Base-by-base conservation (phyloP, 2,888 invertebrate genomes). In the Therioaphis trifolii region DNA sequence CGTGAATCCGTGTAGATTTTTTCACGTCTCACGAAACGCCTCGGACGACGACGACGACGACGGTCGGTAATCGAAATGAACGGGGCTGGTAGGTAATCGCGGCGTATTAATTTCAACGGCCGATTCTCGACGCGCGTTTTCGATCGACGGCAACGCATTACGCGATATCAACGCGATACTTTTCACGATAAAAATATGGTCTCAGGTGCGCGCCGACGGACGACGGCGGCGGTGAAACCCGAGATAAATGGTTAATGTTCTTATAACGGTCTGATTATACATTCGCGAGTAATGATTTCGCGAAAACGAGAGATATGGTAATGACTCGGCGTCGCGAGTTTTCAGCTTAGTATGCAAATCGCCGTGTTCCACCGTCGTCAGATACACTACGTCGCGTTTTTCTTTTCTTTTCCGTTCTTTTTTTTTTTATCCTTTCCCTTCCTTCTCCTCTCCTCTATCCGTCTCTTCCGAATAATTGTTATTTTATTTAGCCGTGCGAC, bases 271-370 rank as follows among this genome's bases (percentile, higher is more conserved):
- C 55, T 55, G 18, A 55, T 55, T 55, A 55, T 21, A 55, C 21
- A n/a, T n/a, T n/a, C n/a, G n/a, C 55, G 55, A 21, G 55, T 55
- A 55, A 55, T 55, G 55, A 55, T 55, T 55, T 55, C 21, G 55
- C 55, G 55, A 55, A 18, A 55, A 55, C 55, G 55, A 55, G 21
- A n/a, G 21, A 55, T 55, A 55, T 55, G 55, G 55, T 55, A 55
- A 55, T 55, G 55, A 55, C 55, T 55, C 55, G 55, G 3, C 11
- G 46, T 52, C 21, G 55, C 21, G 21, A 9, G 21, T 55, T 55
- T 55, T 55, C 21, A 55, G 55, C 55, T 55, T 55, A 55, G 21
- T 55, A 55, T 55, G 55, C 55, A 21, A 55, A 55, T 55, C 21
- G 55, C 55, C n/a, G 55, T 21, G 55, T 55, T 55, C 21, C 55